Base-by-base conservation (phyloP, 1,140 invertebrate genomes). In the Drosophila seguyi region DNA sequence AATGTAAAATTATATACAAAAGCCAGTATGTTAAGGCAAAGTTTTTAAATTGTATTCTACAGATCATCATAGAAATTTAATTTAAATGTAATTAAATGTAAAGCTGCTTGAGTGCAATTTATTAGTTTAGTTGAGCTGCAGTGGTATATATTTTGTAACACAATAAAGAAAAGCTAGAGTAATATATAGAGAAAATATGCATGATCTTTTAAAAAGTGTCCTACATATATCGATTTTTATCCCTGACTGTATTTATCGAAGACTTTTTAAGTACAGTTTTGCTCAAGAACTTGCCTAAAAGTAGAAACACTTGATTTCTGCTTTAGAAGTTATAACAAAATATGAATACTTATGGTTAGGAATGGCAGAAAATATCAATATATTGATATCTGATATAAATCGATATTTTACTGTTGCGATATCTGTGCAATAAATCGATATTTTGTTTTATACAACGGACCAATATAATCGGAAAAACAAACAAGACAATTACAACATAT, bases 191-290 rank as follows among this genome's bases (percentile, higher is more conserved):
- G 11, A 50, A 50, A 31, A 50, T 20, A 20, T 47, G 3, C 5
- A 18, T 18, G 2, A 48, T 48, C 2, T 6, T 48, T 27, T 5
- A 5, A n/a, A 25, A 22, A 38, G 36, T 8, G 3, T 25, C 13
- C 20, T 7, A 47, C 0, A 50, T 6, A 18, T 50, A 18, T 31
- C 7, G 6, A 50, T 18, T 48, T 48, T n/a, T 11, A 29, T 50
- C 11, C 47, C n/a, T 29, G 27, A 31, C n/a, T 13, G 11, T n/a
- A 52, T 47, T 45, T 25, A 16, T 27, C 7, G 13, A 25, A 25
- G 6, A 6, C 6, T 25, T 20, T 13, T 53, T 53, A 53, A 53
- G 50, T 53, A 53, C 31, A 53, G 14, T 53, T 53, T 36, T 53
- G 50, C 18, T 36, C 13, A 53, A 14, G 6, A 34, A 34, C 48